Base-by-base conservation (phyloP, 2,888 invertebrate genomes). In the Athalia circularis region DNA sequence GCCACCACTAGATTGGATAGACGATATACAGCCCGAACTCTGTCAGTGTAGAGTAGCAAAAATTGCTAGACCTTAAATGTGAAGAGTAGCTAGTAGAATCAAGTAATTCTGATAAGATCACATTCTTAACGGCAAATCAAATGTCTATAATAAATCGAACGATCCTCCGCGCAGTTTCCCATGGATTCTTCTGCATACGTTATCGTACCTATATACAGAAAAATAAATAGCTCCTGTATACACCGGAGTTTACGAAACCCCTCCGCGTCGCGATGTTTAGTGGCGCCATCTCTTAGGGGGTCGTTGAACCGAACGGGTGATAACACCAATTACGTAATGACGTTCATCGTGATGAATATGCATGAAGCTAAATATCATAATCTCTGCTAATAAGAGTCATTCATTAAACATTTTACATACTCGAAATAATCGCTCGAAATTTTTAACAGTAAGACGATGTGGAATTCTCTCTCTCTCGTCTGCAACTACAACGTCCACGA, bases 1-100 rank as follows among this genome's bases (percentile, higher is more conserved):
- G 89, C 90, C 87, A 82, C 82, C 87, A 83, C 86, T 87, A 90
- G 89, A 90, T 90, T 90, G 90, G 89, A 87, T 85, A 86, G 88
- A 89, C 89, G 90, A 90, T 90, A 90, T 90, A 90, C 88, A 89
- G 85, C 86, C 85, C 47, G 9, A 50, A 59, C 6, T 72, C 13
- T 72, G 45, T 72, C 57, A 47, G 72, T 47, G 59, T 59, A 59
- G 57, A 72, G 72, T 8, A 43, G 50, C 62, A 61, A 62, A 75
- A 75, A 75, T 50, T 50, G 61, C n/a, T 4, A 72, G 57, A 72
- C 45, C 29, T 9, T 11, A 4, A 59, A 45, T 29, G 29, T 29
- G 13, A 13, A 57, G 11, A 59, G 72, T n/a, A 47, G 59, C 52
- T 29, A 45, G 59, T 29, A 29, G 29, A 29, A 29, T 29, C 29